Percentiles rank a stretch among this genome's conserved stretches.
phyloP scores from a whole-genome alignment of 2,888 invertebrate genomes.

The Formica aserva region DNA sequence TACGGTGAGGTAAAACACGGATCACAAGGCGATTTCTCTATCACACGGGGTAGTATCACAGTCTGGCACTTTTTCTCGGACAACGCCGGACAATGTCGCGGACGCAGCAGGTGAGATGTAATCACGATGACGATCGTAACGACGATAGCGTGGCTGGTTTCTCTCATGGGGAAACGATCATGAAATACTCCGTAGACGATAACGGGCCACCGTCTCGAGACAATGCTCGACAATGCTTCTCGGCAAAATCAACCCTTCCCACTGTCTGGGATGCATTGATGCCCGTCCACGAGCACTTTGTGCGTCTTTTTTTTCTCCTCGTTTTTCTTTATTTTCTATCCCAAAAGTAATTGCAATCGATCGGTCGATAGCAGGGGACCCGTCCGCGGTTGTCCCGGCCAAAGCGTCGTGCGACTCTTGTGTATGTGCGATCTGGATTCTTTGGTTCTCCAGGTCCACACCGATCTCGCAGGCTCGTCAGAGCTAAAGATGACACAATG shows the following conservation, averaged over 20 bases:
- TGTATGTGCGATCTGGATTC: background rate
- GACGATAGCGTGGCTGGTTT: constrained; percentile 10
- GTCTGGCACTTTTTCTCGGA: constrained; percentile 62
- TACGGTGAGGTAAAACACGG: constrained; percentile 73
- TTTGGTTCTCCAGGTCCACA: background rate
- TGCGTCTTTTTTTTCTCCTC: constrained; percentile 4
- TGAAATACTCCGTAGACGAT: constrained; percentile 73
- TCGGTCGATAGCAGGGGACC: background rate
- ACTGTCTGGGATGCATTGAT: constrained; percentile 77
- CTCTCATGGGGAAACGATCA: constrained; percentile 64
- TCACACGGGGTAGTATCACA: constrained; percentile 79
- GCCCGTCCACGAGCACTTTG: constrained; percentile 45
- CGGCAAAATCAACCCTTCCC: constrained; percentile 73
- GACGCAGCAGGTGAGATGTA: constrained; percentile 20
- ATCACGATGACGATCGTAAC: constrained; percentile 24
- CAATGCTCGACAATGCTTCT: constrained; percentile 65
- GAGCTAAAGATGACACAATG: background rate
- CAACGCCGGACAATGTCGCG: constrained; percentile 12
- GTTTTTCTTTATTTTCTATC: constrained; percentile 29
- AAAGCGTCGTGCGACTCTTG: constrained; percentile 10
- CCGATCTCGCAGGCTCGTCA: background rate
- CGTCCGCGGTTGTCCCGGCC: background rate
- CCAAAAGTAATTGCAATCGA: background rate
- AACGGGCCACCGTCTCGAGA: constrained; percentile 61
- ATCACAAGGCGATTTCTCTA: constrained; percentile 74